A percentile compares a stretch with the other conserved stretches of the same genome.
These are phyloP conservation scores for Pterostichus niger DNA, from an alignment of 2,888 invertebrate genomes.

Conservation along the genomic window DNA sequence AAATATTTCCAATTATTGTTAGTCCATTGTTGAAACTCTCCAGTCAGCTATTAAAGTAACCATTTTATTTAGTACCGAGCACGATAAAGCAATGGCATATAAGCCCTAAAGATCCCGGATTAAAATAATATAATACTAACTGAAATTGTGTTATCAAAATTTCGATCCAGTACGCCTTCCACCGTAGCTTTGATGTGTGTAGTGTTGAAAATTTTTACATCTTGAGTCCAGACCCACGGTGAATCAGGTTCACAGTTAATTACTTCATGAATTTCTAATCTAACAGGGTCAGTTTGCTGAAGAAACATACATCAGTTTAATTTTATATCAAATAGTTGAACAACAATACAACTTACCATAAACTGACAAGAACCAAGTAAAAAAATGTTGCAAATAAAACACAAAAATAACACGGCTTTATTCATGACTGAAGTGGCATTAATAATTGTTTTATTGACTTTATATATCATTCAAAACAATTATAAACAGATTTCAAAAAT, in stretches of 20 bases:
- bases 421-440: neutral
- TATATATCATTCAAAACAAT: neutral
- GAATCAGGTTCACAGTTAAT: neutral
- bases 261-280: neutral
- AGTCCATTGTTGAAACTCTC: neutral
- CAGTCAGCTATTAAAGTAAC: neutral
- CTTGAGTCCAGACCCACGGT: constrained; percentile 2
- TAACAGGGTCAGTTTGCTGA: neutral
- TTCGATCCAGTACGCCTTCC: neutral
- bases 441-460: neutral
- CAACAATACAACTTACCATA: neutral
- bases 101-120: neutral
- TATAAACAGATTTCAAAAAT: constrained; percentile 8
- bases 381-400: neutral
- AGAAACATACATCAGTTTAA: neutral
- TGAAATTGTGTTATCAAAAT: neutral
- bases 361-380: neutral
- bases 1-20: constrained; percentile 3
- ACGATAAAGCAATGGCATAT: neutral
- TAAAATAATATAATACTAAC: neutral
- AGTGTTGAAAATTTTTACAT: neutral
- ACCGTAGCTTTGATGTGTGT: neutral
- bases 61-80: neutral
- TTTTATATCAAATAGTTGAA: neutral
- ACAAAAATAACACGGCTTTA: neutral